Conservation (phyloP, 1,140 invertebrate species). For the Apis laboriosa region DNA sequence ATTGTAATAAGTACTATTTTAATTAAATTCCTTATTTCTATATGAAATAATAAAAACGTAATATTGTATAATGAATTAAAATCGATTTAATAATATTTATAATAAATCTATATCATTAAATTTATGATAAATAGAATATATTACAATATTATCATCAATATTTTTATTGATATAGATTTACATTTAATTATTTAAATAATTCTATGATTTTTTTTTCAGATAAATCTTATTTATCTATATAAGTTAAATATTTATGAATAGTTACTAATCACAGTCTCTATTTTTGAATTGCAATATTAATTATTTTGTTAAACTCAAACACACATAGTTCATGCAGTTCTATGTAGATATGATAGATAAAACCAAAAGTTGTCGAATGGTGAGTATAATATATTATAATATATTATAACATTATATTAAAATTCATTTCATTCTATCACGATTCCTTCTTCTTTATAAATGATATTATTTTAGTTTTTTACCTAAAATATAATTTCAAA, state of each 20-base stretch:
- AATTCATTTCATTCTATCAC: too few species aligned
- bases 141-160: background rate
- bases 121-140: background rate
- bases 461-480: conserved; percentile 8
- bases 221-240: background rate
- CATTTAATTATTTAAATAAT: background rate
- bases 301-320: background rate
- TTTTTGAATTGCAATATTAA: background rate
- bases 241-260: background rate
- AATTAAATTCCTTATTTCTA: too few species aligned
- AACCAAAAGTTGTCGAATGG: conserved; percentile 71
- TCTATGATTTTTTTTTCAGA: conserved; percentile 19
- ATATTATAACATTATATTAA: background rate
- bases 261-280: background rate
- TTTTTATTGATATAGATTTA: conserved; percentile 25
- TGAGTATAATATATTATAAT: conserved; percentile 55
- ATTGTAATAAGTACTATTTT: too few species aligned
- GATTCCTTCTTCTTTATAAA: background rate
- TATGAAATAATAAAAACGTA: background rate
- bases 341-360: conserved; percentile 71
- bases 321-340: conserved; percentile 31
- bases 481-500: background rate
- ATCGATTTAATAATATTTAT: background rate
- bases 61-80: background rate
- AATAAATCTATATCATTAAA: background rate